Evolutionary conservation across 2,888 invertebrate genomes (phyloP).

Genomic region (Aphrophora alni): DNA sequence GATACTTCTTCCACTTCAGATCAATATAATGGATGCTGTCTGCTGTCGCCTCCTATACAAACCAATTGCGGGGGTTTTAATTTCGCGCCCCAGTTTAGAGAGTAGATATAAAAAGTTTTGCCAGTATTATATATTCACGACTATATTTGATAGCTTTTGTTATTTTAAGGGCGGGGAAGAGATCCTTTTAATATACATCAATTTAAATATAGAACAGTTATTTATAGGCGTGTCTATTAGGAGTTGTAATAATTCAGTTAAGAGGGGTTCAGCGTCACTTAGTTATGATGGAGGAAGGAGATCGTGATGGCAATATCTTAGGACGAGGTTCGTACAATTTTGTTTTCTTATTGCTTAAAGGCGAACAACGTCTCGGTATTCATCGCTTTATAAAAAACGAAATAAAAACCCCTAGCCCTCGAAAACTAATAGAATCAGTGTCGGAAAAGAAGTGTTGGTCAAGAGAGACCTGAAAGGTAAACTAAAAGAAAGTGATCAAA

Average conservation of each 20-base stretch:
- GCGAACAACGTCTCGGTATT: no score
- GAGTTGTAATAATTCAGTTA: neutral
- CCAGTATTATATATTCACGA: neutral
- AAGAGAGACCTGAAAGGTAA: no score
- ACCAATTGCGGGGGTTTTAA: neutral
- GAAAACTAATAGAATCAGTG: no score
- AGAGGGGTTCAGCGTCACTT: no score
- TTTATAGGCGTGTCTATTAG: neutral
- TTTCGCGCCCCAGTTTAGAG: neutral
- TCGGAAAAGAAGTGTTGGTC: no score
- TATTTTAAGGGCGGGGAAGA: neutral
- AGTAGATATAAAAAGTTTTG: neutral
- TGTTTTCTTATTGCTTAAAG: no score
- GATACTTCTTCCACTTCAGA: constrained; percentile 2
- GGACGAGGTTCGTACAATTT: no score
- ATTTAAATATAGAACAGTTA: neutral
- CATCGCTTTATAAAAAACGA: no score
- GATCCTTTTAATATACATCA: neutral
- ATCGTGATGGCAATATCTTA: no score
- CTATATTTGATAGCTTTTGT: neutral
- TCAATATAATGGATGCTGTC: constrained; percentile 1
- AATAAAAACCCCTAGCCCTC: no score
- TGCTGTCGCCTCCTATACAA: neutral
- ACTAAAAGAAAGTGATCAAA: no score
- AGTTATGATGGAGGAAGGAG: no score